These are phyloP conservation scores for Azorinus chamasolen DNA, from an alignment of 2,888 invertebrate species.

Conservation along the genomic window DNA sequence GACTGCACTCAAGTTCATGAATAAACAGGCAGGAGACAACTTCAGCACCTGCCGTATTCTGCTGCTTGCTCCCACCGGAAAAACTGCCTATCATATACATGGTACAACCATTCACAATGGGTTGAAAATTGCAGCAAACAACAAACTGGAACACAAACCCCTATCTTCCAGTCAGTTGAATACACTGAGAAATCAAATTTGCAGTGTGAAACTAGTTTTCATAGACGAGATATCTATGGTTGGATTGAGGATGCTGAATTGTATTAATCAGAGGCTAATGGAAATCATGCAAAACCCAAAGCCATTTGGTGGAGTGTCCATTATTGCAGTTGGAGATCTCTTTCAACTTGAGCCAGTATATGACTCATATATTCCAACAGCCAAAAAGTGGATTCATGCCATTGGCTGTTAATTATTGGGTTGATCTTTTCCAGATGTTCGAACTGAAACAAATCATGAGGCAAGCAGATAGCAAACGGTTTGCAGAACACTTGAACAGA, in stretches of 20 bases:
- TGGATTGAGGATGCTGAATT: too few species aligned
- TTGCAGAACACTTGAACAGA: constrained; percentile 61
- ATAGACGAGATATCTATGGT: too few species aligned
- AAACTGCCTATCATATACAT: constrained; percentile 53
- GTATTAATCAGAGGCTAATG: constrained; percentile 35
- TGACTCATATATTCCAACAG: constrained; percentile 37
- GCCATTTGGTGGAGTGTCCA: constrained; percentile 52
- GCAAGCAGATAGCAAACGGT: constrained; percentile 51
- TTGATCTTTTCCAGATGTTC: constrained; percentile 48
- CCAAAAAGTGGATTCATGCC: constrained; percentile 27
- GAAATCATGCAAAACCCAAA: constrained; percentile 38
- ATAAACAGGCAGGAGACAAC: constrained; percentile 48
- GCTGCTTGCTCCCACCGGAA: constrained; percentile 65
- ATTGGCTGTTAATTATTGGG: constrained; percentile 61
- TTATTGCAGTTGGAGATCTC: too few species aligned
- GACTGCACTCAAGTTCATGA: constrained; percentile 45
- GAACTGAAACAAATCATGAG: constrained; percentile 63
- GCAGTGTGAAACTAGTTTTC: constrained; percentile 44
- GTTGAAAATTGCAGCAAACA: constrained; percentile 37
- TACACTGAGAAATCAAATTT: constrained; percentile 32
- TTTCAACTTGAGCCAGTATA: constrained; percentile 59
- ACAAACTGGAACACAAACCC: constrained; percentile 30
- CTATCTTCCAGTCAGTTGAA: constrained; percentile 16
- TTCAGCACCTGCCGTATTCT: constrained; percentile 29
- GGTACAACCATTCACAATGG: too few species aligned